A percentile compares a stretch with the other conserved stretches of the same genome.
Conservation (phyloP, 64 coral and sea anemone genomes). For the Stichodactyla mertensii region DNA sequence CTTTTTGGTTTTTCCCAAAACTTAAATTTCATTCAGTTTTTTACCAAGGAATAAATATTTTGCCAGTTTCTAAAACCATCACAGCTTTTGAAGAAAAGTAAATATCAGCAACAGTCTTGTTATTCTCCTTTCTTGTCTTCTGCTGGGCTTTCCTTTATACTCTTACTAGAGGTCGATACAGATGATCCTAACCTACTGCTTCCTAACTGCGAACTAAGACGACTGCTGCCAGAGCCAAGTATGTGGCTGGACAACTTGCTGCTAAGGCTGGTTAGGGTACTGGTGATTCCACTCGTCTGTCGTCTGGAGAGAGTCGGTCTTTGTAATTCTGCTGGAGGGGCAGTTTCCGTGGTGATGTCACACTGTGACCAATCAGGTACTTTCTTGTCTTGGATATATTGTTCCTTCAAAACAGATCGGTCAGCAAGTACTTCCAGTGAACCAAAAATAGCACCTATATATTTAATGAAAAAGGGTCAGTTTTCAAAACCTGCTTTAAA, state of each 20-base stretch:
- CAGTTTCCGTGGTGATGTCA: slow-evolving; percentile 50
- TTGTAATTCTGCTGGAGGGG: slow-evolving; percentile 46
- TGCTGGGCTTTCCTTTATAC: slow-evolving; percentile 48
- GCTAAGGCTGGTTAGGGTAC: slow-evolving; percentile 78
- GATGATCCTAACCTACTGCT: slow-evolving; percentile 11
- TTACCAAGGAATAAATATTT: background rate
- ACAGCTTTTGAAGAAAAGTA: background rate
- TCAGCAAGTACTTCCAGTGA: slow-evolving; percentile 88
- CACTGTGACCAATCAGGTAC: slow-evolving; percentile 89
- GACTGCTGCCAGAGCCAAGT: slow-evolving; percentile 58
- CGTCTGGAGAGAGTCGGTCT: slow-evolving; percentile 78
- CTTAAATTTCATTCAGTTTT: too few relatives aligned
- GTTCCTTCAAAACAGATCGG: slow-evolving; percentile 68
- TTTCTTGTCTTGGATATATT: slow-evolving; percentile 73
- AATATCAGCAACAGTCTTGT: background rate
- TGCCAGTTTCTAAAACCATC: background rate
- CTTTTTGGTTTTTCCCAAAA: too few relatives aligned
- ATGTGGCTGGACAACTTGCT: slow-evolving; percentile 76
- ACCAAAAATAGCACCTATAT: slow-evolving; percentile 94
- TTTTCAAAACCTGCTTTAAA: background rate
- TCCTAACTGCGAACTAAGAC: slow-evolving; percentile 18
- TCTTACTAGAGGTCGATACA: background rate
- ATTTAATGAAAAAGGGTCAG: background rate
- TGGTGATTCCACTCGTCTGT: slow-evolving; percentile 91
- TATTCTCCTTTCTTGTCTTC: slow-evolving; percentile 28